These are phyloP conservation scores for Aulostomus chinensis DNA, from an alignment of 2,797 vertebrate genomes.

Conservation along the genomic window DNA sequence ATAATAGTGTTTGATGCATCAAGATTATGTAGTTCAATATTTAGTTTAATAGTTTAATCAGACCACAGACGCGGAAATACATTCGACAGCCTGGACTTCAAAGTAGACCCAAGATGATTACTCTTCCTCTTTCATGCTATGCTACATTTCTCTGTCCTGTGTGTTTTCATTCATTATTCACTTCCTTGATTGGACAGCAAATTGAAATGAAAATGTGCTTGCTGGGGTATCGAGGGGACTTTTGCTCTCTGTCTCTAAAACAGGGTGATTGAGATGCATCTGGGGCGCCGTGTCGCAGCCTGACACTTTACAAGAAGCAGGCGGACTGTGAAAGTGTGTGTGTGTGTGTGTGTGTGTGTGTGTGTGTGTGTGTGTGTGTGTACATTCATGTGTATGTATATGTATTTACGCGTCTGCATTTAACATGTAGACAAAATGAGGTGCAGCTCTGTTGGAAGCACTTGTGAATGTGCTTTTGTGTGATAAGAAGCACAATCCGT, in stretches of 20 bases:
- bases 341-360: not conserved
- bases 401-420: not conserved
- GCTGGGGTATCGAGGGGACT: constrained; percentile 11
- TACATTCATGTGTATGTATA: not conserved
- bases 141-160: constrained; percentile 19
- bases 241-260: too few relatives aligned
- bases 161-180: constrained; percentile 31
- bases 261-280: constrained; percentile 47
- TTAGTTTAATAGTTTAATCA: constrained; percentile 42
- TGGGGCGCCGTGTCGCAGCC: too few relatives aligned
- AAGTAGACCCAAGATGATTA: constrained; percentile 45
- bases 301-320: too few relatives aligned
- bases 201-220: constrained; percentile 38
- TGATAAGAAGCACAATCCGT: not conserved
- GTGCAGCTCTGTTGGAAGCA: not conserved
- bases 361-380: not conserved
- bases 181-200: constrained; percentile 26
- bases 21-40: constrained; percentile 38
- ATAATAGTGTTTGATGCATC: constrained; percentile 39
- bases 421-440: not conserved
- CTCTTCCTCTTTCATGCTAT: constrained; percentile 51
- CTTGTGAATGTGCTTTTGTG: not conserved
- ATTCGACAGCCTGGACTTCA: constrained; percentile 47
- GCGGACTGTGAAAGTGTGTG: not conserved
- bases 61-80: constrained; percentile 38